Percentiles rank a stretch among this genome's conserved stretches.
phyloP scores from a whole-genome alignment of 2,888 invertebrate genomes.

The Eilema caniola region DNA sequence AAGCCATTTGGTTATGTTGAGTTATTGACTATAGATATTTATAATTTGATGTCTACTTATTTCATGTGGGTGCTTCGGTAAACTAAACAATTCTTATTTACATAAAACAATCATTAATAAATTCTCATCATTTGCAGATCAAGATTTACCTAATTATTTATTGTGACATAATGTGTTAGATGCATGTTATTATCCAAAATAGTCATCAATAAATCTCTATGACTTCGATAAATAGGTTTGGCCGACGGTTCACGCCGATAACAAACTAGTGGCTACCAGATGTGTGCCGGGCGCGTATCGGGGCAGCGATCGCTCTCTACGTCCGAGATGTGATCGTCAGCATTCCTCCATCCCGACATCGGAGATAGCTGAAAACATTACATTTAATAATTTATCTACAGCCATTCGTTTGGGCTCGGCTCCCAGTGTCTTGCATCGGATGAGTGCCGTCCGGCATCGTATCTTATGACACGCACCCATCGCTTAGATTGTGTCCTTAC shows the following conservation, averaged over 20 bases:
- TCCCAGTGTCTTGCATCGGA: constrained; percentile 50
- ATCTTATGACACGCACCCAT: constrained; percentile 36
- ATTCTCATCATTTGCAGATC: constrained; percentile 47
- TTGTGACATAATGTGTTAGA: constrained; percentile 69
- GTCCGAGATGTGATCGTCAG: constrained; percentile 67
- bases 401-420: constrained; percentile 68
- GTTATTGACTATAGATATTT: neutral
- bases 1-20: neutral
- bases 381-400: constrained; percentile 72
- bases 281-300: constrained; percentile 67
- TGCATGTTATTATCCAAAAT: constrained; percentile 72
- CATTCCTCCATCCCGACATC: constrained; percentile 68
- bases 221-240: constrained; percentile 78
- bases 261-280: constrained; percentile 75
- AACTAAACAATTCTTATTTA: constrained; percentile 31
- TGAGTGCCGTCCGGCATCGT: constrained; percentile 38
- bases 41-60: constrained; percentile 2
- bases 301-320: constrained; percentile 66
- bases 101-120: constrained; percentile 47
- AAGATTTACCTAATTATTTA: constrained; percentile 64
- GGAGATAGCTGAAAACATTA: constrained; percentile 74
- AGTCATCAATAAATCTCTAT: constrained; percentile 73
- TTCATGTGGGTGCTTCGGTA: neutral
- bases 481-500: constrained; percentile 40
- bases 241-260: constrained; percentile 72